Evolutionary conservation across 2,888 invertebrate species (phyloP), one percentile per base, ranked within the genome.

Genomic region (Mythimna ferrago): DNA sequence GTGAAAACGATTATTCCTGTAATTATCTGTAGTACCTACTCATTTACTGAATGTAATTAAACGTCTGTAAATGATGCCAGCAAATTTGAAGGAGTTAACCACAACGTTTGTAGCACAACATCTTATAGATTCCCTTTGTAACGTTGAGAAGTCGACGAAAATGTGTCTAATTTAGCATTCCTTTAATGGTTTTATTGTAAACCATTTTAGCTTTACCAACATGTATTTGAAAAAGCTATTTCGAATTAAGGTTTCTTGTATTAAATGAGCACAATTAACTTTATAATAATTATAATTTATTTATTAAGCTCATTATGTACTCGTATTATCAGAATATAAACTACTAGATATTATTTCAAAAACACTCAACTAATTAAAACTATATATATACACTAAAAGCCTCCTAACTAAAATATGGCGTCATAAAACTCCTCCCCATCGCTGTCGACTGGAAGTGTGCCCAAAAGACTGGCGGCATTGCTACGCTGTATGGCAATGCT

Each of bases 51-150:
- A 61, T 44, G 69, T 63, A 71, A 78, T 71, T 67, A 66, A 57
- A 58, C 41, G 67, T 60, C 54, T 73, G 73, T 79, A 72, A 81
- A 72, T 68, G 65, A 83, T 75, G 61, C 69, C 54, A 65, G 26
- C 35, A 68, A 73, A 82, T 80, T 82, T 75, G 61, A 64, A 61
- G 60, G 44, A 71, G 71, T 62, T 68, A 74, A 71, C 76, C 76
- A 35, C 80, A 71, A 68, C 64, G 62, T 66, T n/a, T 78, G 69
- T 19, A 65, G 58, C 35, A 64, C 53, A 66, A 58, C 51, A 58
- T 82, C 71, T 73, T 71, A 44, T 35, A 60, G 66, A 71, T 74
- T 82, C 54, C 38, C 74, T 84, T 80, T 84, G 74, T 69, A 69
- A 79, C 54, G 68, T 41, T 32, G 75, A 66, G 68, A 74, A 71